phyloP scores from a whole-genome alignment of 2,888 invertebrate species.

The Marasmarcha lunaedactyla region DNA sequence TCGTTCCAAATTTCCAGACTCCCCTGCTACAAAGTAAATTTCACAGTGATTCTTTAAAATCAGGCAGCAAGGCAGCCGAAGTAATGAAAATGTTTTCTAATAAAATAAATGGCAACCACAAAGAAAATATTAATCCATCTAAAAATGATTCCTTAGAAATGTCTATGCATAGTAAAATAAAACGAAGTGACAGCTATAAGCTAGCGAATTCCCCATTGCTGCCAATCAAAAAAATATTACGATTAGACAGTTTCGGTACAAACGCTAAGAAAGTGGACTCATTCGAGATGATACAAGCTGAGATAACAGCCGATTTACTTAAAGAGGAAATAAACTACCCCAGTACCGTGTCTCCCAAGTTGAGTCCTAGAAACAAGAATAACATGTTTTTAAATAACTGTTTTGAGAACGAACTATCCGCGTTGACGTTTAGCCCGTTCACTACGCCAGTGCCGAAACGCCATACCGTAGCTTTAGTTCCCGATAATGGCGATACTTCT shows the following conservation, averaged over 20 bases:
- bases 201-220: constrained; percentile 81
- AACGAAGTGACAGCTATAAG: constrained; percentile 87
- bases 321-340: constrained; percentile 80
- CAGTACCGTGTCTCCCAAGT: constrained; percentile 72
- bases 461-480: constrained; percentile 47
- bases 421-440: constrained; percentile 54
- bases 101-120: constrained; percentile 32
- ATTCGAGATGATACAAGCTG: constrained; percentile 71
- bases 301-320: constrained; percentile 72
- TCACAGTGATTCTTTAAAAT: constrained; percentile 26
- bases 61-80: constrained; percentile 50
- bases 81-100: constrained; percentile 59
- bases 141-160: constrained; percentile 24
- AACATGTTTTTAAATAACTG: constrained; percentile 28
- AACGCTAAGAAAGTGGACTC: constrained; percentile 59
- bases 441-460: constrained; percentile 51
- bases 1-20: constrained; percentile 59
- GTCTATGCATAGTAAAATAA: constrained; percentile 65
- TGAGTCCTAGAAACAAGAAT: constrained; percentile 33
- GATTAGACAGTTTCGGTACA: constrained; percentile 55
- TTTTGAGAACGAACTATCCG: constrained; percentile 50
- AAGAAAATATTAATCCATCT: constrained; percentile 19
- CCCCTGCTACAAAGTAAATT: constrained; percentile 51
- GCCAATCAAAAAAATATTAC: constrained; percentile 73
- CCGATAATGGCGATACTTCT: constrained; percentile 45